These are phyloP conservation scores for Caprella mutica DNA, from an alignment of 2,888 invertebrate species.

Conservation along the genomic window DNA sequence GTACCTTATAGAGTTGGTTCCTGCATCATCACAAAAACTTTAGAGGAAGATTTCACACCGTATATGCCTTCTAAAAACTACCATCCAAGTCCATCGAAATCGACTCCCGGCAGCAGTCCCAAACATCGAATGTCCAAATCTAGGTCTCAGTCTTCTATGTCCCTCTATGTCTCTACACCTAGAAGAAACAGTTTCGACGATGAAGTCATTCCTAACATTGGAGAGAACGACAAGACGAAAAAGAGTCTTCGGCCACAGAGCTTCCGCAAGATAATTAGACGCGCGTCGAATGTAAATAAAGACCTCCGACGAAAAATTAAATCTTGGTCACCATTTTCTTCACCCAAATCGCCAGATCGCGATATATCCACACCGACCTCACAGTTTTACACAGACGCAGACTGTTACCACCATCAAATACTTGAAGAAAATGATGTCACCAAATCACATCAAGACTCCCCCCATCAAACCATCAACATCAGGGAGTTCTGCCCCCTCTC, in stretches of 20 bases:
- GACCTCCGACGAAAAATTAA: constrained; percentile 3
- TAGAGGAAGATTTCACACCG: constrained; percentile 18
- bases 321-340: constrained; percentile 7
- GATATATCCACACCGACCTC: too few species aligned
- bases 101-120: constrained; percentile 2
- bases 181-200: background rate
- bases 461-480: too few species aligned
- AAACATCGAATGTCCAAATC: background rate
- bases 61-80: constrained; percentile 5
- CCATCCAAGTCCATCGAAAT: constrained; percentile 4
- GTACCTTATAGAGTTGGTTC: constrained; percentile 8
- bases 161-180: background rate
- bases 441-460: too few species aligned
- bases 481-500: too few species aligned
- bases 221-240: background rate
- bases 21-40: constrained; percentile 19
- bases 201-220: background rate
- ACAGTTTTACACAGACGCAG: too few species aligned
- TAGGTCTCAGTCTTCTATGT: background rate
- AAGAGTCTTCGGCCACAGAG: constrained; percentile 2
- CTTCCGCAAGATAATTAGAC: background rate
- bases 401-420: too few species aligned
- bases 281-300: constrained; percentile 5
- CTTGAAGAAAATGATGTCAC: too few species aligned
- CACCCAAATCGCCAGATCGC: too few species aligned